Base-by-base conservation (phyloP, 2,113 vertebrate species). In the Neolamprologus cancellatus region DNA sequence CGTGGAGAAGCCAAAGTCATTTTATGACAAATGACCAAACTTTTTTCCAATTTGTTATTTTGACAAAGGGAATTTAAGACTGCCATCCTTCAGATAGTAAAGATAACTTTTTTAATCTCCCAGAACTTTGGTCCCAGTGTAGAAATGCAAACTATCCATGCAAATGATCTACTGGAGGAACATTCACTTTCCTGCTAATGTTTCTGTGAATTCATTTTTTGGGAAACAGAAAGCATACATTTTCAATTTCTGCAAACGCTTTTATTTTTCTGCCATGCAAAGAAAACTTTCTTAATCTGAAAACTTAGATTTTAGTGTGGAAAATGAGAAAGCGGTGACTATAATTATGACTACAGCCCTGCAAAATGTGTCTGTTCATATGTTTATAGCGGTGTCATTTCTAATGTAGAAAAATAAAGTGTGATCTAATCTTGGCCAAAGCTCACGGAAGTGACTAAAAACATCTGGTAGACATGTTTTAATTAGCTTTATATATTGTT, bases 391-490 rank as follows among this genome's bases (percentile, higher is more conserved):
- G 3, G 15, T 30, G 25, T 76, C 15, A 50, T 76, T 76, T 76
- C 71, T 50, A 1, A 76, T 76, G 71, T 13, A 76, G 10, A 50
- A n/a, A 48, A 48, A 74, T 74, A 28, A 28, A 74, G 0, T 7
- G 69, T 12, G 23, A 18, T 48, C 69, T 46, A 74, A 74, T 18
- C 71, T 18, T 74, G 23, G 41, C 41, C 69, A 48, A 76, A 76
- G 15, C 23, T 50, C 10, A 2, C 2, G 25, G 25, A 76, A 48
- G 15, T 48, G 69, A 76, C 25, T 32, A 30, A 76, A 32, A 48
- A 50, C 71, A 76, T 76, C 71, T 76, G 71, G 25, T 13, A 30
- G 39, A 44, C 41, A 76, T 76, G 71, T 76, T 76, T 50, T n/a
- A 50, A 8, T 76, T 50, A 48, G 44, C 17, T 30, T 32, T n/a